Evolutionary conservation across 2,888 invertebrate species (phyloP).

Genomic region (Drosophila anomalipes): DNA sequence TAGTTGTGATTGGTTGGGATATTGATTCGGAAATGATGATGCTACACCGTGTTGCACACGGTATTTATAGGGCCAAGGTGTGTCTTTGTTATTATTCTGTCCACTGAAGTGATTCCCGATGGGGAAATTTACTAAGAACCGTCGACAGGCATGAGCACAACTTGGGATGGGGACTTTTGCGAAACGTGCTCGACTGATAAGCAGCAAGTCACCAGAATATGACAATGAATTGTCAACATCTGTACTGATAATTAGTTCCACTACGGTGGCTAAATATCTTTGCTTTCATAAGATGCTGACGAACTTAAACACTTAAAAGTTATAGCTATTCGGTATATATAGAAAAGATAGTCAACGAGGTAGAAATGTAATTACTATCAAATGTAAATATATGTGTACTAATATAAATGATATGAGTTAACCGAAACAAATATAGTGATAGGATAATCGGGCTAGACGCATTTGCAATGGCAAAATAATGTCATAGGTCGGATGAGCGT

Average conservation of each 20-base stretch:
- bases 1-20: constrained; percentile 1
- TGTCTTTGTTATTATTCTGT: not conserved
- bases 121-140: not conserved
- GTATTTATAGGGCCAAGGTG: constrained; percentile 27
- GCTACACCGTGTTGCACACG: not conserved
- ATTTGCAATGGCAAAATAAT: not conserved
- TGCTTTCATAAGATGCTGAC: not conserved
- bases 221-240: constrained; percentile 1
- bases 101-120: constrained; percentile 31
- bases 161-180: constrained; percentile 20
- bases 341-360: not conserved
- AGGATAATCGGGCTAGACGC: not conserved
- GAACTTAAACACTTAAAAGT: not conserved
- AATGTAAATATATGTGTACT: not conserved
- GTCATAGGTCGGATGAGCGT: not conserved
- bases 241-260: not conserved
- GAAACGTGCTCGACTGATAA: not conserved
- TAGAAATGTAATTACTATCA: not conserved
- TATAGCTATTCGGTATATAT: not conserved
- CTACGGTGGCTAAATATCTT: not conserved
- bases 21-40: not conserved
- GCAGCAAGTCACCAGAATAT: not conserved
- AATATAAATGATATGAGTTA: not conserved
- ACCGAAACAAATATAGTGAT: not conserved
- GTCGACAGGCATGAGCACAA: constrained; percentile 6